phyloP scores from a whole-genome alignment of 37 sponge, comb jelly and placozoan species.

The Lycopodina hypogea region DNA sequence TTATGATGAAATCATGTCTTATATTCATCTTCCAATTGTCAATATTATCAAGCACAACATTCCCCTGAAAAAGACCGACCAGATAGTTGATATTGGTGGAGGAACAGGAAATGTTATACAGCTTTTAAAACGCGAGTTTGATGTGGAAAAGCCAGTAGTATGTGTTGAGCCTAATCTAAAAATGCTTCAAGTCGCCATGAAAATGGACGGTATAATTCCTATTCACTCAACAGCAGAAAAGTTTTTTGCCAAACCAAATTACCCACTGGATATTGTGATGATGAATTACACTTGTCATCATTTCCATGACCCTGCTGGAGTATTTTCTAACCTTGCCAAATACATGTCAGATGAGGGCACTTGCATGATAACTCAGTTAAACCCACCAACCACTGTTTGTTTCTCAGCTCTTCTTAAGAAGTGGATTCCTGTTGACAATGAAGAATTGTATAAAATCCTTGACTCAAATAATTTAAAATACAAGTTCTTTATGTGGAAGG shows the following conservation, averaged over 20 bases:
- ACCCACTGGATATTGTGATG: not conserved
- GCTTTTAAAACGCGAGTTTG: not conserved
- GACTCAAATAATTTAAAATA: not conserved
- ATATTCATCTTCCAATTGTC: not conserved
- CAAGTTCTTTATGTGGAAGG: not conserved
- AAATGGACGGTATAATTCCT: not conserved
- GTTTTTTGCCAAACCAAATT: not conserved
- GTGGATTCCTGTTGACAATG: not conserved
- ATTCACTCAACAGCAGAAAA: conserved; percentile 15
- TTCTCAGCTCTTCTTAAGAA: not conserved
- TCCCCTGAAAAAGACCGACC: not conserved
- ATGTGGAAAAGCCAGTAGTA: not conserved
- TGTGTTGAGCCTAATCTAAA: conserved; percentile 3
- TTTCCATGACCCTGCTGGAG: not conserved
- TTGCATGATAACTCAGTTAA: not conserved
- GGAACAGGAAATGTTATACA: not conserved
- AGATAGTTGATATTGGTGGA: not conserved
- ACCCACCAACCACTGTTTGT: not conserved
- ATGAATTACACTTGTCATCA: not conserved
- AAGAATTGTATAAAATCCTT: not conserved
- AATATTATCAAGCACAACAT: not conserved
- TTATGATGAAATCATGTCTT: not conserved
- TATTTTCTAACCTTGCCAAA: not conserved
- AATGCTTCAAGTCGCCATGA: not conserved
- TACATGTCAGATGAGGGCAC: conserved; percentile 5